Conservation (phyloP, 2,888 invertebrate genomes). For the Galerucella pusilla region DNA sequence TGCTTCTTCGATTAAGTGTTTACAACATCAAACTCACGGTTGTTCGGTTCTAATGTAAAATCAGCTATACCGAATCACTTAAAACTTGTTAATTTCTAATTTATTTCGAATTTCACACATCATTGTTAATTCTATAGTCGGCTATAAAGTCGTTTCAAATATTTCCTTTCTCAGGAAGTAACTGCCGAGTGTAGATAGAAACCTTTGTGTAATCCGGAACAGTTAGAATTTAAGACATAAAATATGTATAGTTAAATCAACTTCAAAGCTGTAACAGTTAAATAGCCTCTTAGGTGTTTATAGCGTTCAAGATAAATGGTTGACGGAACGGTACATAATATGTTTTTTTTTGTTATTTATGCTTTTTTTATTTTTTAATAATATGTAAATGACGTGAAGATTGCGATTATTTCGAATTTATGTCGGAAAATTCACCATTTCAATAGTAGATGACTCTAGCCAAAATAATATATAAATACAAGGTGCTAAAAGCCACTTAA, state of each 20-base stretch:
- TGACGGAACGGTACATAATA: background rate
- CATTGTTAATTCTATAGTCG: slow-evolving; percentile 22
- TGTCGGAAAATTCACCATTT: too few relatives aligned
- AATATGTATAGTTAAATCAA: background rate
- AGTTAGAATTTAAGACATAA: slow-evolving; percentile 19
- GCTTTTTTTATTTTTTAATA: background rate
- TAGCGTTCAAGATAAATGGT: background rate
- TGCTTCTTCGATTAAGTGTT: background rate
- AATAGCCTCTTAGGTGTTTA: background rate
- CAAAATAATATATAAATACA: too few relatives aligned
- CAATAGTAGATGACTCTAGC: too few relatives aligned
- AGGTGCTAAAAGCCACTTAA: too few relatives aligned
- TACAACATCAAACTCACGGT: background rate
- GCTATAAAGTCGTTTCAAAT: slow-evolving; percentile 19
- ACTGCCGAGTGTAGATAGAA: slow-evolving; percentile 22
- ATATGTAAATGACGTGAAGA: too few relatives aligned
- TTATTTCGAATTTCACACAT: slow-evolving; percentile 22
- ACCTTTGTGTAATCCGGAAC: slow-evolving; percentile 29
- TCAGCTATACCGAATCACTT: background rate
- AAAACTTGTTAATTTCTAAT: slow-evolving; percentile 19
- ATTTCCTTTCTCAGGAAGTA: slow-evolving; percentile 31
- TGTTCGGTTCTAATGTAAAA: background rate
- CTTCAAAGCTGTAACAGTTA: background rate
- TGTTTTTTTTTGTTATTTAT: background rate
- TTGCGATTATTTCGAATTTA: too few relatives aligned